Evolutionary conservation across 53 echinoderm and acorn worm species (phyloP).

Genomic region (Holothuria scabra): DNA sequence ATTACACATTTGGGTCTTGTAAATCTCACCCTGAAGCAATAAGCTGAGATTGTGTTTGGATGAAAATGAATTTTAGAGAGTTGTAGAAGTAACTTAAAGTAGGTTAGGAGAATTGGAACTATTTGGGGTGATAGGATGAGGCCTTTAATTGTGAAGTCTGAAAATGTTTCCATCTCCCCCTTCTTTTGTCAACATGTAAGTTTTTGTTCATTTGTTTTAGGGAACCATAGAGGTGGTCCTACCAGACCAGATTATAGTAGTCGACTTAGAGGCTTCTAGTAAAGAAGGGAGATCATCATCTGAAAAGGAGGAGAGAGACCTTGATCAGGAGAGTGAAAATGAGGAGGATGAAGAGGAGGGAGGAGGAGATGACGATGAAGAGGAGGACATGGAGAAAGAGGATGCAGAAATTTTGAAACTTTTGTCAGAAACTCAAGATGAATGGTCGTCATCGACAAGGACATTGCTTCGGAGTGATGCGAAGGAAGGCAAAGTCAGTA

Average conservation of each 20-base stretch:
- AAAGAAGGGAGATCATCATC: background rate
- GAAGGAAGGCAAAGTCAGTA: too few species aligned
- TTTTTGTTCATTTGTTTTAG: background rate
- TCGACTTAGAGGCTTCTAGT: background rate
- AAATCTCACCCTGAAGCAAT: too few species aligned
- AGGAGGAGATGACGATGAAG: background rate
- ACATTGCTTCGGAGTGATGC: too few species aligned
- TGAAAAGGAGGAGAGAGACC: background rate
- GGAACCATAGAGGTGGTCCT: background rate
- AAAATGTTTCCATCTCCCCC: too few species aligned
- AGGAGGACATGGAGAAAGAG: background rate
- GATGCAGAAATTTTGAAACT: slow-evolving; percentile 15
- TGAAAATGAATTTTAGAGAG: too few species aligned
- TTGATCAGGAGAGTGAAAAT: slow-evolving; percentile 3
- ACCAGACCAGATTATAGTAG: slow-evolving; percentile 17
- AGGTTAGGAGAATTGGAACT: too few species aligned
- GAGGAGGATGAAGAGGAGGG: background rate
- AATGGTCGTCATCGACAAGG: background rate
- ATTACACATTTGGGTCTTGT: too few species aligned
- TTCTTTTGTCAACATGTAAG: background rate
- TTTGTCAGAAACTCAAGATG: slow-evolving; percentile 7
- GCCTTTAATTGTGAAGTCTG: too few species aligned
- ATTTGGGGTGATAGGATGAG: too few species aligned
- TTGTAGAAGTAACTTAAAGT: too few species aligned
- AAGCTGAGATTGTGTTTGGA: too few species aligned